phyloP scores from a whole-genome alignment of 2,797 vertebrate species.

The Cyprinodon diabolis region DNA sequence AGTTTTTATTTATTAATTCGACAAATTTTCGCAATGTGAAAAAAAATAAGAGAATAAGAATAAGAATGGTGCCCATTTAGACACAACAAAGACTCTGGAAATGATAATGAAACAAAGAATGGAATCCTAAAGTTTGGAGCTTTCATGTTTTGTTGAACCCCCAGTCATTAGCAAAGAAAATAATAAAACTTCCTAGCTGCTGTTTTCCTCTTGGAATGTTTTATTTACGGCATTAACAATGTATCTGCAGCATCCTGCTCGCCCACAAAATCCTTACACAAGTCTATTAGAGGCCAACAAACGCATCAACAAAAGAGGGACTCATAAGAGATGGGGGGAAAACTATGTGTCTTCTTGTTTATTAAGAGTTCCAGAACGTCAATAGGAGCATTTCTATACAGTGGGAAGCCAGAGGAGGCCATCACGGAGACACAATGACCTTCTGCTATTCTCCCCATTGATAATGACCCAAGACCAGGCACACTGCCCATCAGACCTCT shows the following conservation, averaged over 20 bases:
- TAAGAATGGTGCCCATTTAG: conserved; percentile 20
- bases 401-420: conserved; percentile 63
- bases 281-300: conserved; percentile 66
- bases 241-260: conserved; percentile 32
- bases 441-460: conserved; percentile 72
- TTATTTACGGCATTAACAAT: conserved; percentile 43
- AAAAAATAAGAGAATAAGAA: conserved; percentile 14
- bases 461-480: conserved; percentile 76
- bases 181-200: conserved; percentile 32
- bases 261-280: conserved; percentile 48
- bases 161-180: conserved; percentile 27
- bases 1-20: background rate
- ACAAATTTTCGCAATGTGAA: background rate
- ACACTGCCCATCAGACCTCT: conserved; percentile 71
- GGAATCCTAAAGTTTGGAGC: conserved; percentile 35
- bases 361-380: conserved; percentile 78
- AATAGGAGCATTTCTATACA: conserved; percentile 75
- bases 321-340: conserved; percentile 45
- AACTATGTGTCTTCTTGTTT: conserved; percentile 78
- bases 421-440: conserved; percentile 71
- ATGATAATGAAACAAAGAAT: conserved; percentile 40
- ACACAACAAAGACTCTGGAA: conserved; percentile 42
- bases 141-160: background rate
- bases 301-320: conserved; percentile 65
- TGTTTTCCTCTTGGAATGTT: conserved; percentile 35